Percentiles rank a stretch among this genome's conserved stretches.
phyloP scores from a whole-genome alignment of 2,113 vertebrate species.

The Pachyramphus minor region DNA sequence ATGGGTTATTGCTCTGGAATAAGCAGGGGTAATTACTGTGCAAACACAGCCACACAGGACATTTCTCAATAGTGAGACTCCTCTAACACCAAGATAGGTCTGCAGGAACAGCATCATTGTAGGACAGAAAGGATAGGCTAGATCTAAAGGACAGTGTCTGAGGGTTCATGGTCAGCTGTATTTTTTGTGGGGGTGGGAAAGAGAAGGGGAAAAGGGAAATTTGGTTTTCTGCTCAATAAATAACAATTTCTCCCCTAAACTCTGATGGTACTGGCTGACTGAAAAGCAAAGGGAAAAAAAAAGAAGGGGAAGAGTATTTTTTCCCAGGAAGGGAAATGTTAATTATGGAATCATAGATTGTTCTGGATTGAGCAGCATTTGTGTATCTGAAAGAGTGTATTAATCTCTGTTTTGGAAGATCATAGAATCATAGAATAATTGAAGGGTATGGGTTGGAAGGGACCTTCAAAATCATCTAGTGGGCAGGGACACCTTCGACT shows the following conservation, averaged over 20 bases:
- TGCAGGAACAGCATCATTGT: not conserved
- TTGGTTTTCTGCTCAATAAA: not conserved
- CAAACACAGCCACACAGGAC: not conserved
- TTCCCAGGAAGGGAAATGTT: not conserved
- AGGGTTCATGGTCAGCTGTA: not conserved
- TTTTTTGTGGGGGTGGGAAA: not conserved
- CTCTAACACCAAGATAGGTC: not conserved
- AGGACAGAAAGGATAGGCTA: not conserved
- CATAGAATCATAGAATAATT: not conserved
- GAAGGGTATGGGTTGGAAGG: not conserved
- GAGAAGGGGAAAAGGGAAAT: not conserved
- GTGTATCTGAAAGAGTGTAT: not conserved
- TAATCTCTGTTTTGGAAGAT: not conserved
- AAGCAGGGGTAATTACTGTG: slow-evolving; percentile 1
- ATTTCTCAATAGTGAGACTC: not conserved
- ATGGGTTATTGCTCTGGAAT: slow-evolving; percentile 30
- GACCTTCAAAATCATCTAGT: not conserved
- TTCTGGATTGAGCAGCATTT: not conserved
- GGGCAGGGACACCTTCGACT: not conserved
- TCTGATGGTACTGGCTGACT: not conserved
- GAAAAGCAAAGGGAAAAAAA: not conserved
- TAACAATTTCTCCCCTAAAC: not conserved
- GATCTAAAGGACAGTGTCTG: not conserved
- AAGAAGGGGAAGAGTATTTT: not conserved
- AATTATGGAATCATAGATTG: not conserved